These are phyloP conservation scores for Argyra leucocephala DNA, from an alignment of 2,888 invertebrate genomes.

Conservation along the genomic window DNA sequence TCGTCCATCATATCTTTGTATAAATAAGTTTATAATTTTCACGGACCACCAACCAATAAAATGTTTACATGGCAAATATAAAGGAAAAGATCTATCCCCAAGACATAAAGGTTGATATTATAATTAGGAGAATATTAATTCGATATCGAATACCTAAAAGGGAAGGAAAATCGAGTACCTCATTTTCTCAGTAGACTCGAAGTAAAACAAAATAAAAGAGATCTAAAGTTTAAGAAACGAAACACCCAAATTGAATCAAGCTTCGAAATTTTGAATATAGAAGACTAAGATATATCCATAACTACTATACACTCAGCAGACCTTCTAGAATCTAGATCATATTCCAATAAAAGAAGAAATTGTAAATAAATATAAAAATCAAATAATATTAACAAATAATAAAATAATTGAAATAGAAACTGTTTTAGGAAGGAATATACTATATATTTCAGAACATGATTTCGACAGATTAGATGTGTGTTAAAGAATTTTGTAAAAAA, in stretches of 20 bases:
- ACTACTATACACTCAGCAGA: slow-evolving; percentile 12
- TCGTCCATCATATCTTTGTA: slow-evolving; percentile 14
- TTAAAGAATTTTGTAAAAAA: too few species aligned
- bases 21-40: slow-evolving; percentile 11
- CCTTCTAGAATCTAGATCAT: slow-evolving; percentile 2
- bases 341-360: slow-evolving; percentile 13
- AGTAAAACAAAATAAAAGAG: neutral
- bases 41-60: slow-evolving; percentile 19
- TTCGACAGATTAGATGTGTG: slow-evolving; percentile 13
- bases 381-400: slow-evolving; percentile 14
- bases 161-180: slow-evolving; percentile 13
- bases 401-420: slow-evolving; percentile 14
- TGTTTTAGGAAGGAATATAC: neutral
- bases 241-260: neutral
- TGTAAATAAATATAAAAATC: slow-evolving; percentile 11
- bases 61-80: slow-evolving; percentile 14
- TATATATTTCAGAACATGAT: slow-evolving; percentile 15
- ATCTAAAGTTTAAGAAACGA: neutral
- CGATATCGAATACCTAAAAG: slow-evolving; percentile 14
- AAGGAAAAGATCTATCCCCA: slow-evolving; percentile 11
- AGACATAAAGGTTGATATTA: slow-evolving; percentile 14
- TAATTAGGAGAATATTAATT: slow-evolving; percentile 14
- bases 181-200: neutral
- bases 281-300: too few species aligned
- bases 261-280: neutral